A percentile compares a stretch with the other conserved stretches of the same genome.
phyloP scores from a whole-genome alignment of 2,888 invertebrate species.

The Oscheius sp. region DNA sequence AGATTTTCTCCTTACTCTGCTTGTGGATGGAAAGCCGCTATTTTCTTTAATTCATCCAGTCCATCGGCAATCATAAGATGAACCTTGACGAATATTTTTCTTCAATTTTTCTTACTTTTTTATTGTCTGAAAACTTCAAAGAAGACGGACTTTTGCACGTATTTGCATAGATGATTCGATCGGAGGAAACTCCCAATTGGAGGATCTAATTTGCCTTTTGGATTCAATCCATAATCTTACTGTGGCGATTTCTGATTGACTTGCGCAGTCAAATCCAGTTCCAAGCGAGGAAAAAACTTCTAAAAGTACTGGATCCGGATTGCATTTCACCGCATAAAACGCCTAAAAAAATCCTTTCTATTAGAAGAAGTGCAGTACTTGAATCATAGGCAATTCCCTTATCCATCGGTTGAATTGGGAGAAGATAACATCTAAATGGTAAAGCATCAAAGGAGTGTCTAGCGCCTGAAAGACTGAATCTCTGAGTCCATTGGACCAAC shows the following conservation, averaged over 20 bases:
- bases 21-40: conserved; percentile 54
- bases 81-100: not conserved
- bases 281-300: conserved; percentile 84
- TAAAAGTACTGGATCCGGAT: conserved; percentile 85
- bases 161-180: conserved; percentile 68
- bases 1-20: conserved; percentile 59
- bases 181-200: conserved; percentile 39
- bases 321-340: conserved; percentile 88
- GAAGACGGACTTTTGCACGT: conserved; percentile 69
- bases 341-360: conserved; percentile 34
- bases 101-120: conserved; percentile 25
- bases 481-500: no score
- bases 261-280: conserved; percentile 94
- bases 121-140: conserved; percentile 61
- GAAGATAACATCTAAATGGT: conserved; percentile 51
- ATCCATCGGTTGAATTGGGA: conserved; percentile 77
- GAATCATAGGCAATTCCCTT: conserved; percentile 75
- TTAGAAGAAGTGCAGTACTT: conserved; percentile 25
- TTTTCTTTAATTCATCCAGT: conserved; percentile 62
- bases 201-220: conserved; percentile 47
- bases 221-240: no score
- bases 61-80: conserved; percentile 69
- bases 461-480: conserved; percentile 37
- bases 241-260: conserved; percentile 78
- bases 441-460: conserved; percentile 62